Percentiles rank a stretch among this genome's conserved stretches.
These are phyloP conservation scores for Gortyna flavago DNA, from an alignment of 2,888 invertebrate genomes.

Conservation along the genomic window DNA sequence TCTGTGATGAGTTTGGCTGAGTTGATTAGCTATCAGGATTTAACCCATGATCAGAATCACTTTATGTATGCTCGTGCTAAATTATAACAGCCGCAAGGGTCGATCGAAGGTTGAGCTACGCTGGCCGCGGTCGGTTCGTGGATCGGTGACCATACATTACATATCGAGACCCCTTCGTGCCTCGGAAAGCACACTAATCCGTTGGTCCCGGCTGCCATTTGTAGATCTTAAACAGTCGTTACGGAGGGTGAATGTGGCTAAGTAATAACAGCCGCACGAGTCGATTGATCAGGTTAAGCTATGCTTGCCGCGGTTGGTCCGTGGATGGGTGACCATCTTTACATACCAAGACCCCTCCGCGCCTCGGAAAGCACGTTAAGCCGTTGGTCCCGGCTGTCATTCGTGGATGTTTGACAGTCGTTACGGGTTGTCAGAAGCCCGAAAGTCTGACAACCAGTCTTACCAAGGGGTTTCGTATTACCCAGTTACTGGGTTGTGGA, in stretches of 20 bases:
- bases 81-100: background rate
- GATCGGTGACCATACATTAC: background rate
- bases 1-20: slow-evolving; percentile 28
- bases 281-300: background rate
- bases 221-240: background rate
- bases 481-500: too few relatives aligned
- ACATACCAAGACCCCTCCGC: background rate
- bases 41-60: background rate
- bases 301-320: background rate
- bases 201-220: background rate
- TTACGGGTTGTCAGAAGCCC: too few relatives aligned
- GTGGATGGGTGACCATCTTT: background rate
- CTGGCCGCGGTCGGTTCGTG: background rate
- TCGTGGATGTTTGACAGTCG: background rate
- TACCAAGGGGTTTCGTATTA: too few relatives aligned
- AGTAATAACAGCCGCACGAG: background rate
- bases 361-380: background rate
- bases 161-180: background rate
- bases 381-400: background rate
- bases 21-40: slow-evolving; percentile 12
- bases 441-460: too few relatives aligned
- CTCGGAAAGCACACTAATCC: background rate
- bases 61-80: background rate
- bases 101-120: background rate
- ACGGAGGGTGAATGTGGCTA: too few relatives aligned